Conservation (phyloP, 2,888 invertebrate species). For the Plusia festucae region DNA sequence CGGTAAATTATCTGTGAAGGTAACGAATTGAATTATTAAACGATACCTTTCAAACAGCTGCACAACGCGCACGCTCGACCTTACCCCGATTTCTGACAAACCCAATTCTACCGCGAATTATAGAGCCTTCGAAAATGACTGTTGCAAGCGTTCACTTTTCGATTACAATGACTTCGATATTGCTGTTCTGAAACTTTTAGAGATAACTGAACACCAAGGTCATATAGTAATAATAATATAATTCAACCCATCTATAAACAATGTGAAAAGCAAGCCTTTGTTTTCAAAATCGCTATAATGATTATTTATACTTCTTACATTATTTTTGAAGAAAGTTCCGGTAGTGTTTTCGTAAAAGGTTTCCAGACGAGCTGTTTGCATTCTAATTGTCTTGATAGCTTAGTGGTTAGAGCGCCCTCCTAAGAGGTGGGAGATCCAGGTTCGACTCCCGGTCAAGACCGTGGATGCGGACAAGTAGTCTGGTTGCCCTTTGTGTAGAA, state of each 20-base stretch:
- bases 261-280: slow-evolving; percentile 19
- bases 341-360: slow-evolving; percentile 40
- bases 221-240: slow-evolving; percentile 32
- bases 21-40: slow-evolving; percentile 64
- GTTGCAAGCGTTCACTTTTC: slow-evolving; percentile 70
- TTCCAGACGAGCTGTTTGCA: slow-evolving; percentile 70
- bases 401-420: slow-evolving; percentile 87
- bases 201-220: slow-evolving; percentile 66
- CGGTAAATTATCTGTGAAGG: slow-evolving; percentile 66
- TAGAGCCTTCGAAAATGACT: slow-evolving; percentile 70
- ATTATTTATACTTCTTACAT: slow-evolving; percentile 37
- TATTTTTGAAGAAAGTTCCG: slow-evolving; percentile 24
- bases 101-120: slow-evolving; percentile 71
- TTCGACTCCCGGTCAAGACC: slow-evolving; percentile 89
- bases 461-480: slow-evolving; percentile 73
- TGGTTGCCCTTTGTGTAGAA: slow-evolving; percentile 55
- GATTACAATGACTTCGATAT: slow-evolving; percentile 15
- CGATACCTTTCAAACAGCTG: slow-evolving; percentile 65
- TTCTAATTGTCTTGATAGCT: slow-evolving; percentile 88
- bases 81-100: slow-evolving; percentile 75
- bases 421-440: slow-evolving; percentile 83
- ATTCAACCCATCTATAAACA: slow-evolving; percentile 6
- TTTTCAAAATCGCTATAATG: slow-evolving; percentile 36
- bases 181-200: slow-evolving; percentile 19
- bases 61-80: slow-evolving; percentile 71